phyloP scores from a whole-genome alignment of 1,140 invertebrate species.

The Bombus pascuorum region DNA sequence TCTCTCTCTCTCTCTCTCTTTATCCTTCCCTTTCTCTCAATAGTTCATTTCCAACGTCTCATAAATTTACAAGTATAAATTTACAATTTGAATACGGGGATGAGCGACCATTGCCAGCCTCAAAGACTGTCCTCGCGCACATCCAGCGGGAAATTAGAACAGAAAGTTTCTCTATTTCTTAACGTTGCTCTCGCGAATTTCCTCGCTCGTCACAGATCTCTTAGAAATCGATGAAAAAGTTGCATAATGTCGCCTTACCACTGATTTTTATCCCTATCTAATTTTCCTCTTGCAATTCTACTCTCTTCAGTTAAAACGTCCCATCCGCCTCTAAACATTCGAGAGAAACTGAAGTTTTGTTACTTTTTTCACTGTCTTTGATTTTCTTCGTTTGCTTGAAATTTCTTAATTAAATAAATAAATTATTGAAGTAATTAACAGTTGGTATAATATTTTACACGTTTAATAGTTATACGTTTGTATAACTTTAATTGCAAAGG shows the following conservation, averaged over 20 bases:
- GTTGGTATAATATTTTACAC: no score
- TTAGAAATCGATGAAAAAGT: background rate
- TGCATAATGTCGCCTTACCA: background rate
- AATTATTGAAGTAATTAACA: no score
- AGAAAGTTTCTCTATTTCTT: conserved; percentile 8
- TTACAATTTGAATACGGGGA: conserved; percentile 38
- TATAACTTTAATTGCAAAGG: no score
- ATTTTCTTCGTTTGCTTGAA: no score
- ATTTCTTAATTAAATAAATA: no score
- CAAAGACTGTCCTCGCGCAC: conserved; percentile 14
- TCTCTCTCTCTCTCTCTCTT: background rate
- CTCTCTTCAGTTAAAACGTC: no score
- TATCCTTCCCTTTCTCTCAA: background rate
- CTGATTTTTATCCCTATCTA: no score
- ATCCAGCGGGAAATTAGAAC: conserved; percentile 34
- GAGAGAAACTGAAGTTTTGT: no score
- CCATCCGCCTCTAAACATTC: no score
- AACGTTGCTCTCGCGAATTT: background rate
- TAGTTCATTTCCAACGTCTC: conserved; percentile 52
- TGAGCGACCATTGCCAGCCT: background rate
- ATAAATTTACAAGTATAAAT: conserved; percentile 51
- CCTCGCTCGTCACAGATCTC: background rate
- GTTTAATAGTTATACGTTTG: no score
- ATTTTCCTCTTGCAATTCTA: no score
- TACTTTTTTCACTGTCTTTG: no score